Evolutionary conservation across 2,797 vertebrate species (phyloP).

Genomic region (Hemitrygon akajei): DNA sequence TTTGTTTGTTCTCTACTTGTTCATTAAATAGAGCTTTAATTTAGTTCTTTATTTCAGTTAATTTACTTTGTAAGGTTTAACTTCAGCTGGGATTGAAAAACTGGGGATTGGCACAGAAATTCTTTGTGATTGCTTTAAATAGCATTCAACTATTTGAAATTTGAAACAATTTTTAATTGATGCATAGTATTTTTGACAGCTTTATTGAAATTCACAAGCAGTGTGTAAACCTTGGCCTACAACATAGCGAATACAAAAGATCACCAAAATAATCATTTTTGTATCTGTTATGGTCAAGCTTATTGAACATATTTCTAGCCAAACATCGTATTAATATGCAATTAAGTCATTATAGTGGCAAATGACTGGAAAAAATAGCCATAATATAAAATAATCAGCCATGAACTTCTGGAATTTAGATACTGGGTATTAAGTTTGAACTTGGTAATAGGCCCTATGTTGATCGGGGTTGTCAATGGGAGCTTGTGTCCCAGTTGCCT

Average conservation of each 20-base stretch:
- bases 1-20: conserved; percentile 20
- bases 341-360: background rate
- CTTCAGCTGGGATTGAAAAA: background rate
- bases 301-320: background rate
- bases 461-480: no score
- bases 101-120: background rate
- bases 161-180: background rate
- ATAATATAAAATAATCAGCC: background rate
- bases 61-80: background rate
- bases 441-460: no score
- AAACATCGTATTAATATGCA: conserved; percentile 5
- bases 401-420: background rate
- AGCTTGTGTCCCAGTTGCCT: no score
- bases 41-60: background rate
- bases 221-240: background rate
- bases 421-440: background rate
- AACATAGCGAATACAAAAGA: background rate
- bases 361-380: background rate
- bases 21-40: conserved; percentile 20
- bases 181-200: background rate
- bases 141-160: background rate
- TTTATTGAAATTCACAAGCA: background rate
- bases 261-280: background rate
- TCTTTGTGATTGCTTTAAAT: background rate
- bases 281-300: background rate